These are phyloP conservation scores for Tholera decimalis DNA, from an alignment of 2,888 invertebrate species.

Conservation along the genomic window DNA sequence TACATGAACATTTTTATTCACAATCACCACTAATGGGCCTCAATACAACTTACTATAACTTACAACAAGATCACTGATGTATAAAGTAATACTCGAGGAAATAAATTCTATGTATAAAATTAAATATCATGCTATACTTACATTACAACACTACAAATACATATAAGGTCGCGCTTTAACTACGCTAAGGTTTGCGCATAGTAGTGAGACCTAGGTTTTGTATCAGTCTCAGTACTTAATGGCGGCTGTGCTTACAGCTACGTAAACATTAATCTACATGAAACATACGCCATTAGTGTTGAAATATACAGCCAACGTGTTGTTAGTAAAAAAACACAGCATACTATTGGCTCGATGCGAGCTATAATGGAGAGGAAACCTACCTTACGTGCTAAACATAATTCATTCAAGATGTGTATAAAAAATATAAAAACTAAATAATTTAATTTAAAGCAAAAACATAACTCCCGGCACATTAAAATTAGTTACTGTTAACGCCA, in stretches of 20 bases:
- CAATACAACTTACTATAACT: neutral
- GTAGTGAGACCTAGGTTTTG: neutral
- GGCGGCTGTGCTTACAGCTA: conserved; percentile 17
- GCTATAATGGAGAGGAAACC: conserved; percentile 12
- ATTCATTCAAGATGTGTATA: neutral
- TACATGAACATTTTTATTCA: conserved; percentile 34
- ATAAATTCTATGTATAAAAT: conserved; percentile 11
- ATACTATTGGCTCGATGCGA: conserved; percentile 41
- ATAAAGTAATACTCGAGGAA: conserved; percentile 22
- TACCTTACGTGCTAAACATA: conserved; percentile 5
- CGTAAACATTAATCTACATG: neutral
- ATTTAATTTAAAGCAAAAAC: conserved; percentile 10
- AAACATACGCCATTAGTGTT: neutral
- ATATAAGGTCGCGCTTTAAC: neutral
- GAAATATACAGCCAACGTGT: neutral
- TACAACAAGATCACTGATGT: conserved; percentile 20
- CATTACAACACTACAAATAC: neutral
- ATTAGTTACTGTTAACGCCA: too few relatives aligned
- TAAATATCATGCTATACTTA: conserved; percentile 5
- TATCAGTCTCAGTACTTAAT: neutral
- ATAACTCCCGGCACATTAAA: conserved; percentile 2
- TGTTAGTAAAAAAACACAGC: neutral
- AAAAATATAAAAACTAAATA: conserved; percentile 24
- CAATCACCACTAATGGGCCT: conserved; percentile 24
- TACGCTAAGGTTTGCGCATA: neutral